These are phyloP conservation scores for Agapornis roseicollis DNA, from an alignment of 2,113 vertebrate species.

Conservation along the genomic window DNA sequence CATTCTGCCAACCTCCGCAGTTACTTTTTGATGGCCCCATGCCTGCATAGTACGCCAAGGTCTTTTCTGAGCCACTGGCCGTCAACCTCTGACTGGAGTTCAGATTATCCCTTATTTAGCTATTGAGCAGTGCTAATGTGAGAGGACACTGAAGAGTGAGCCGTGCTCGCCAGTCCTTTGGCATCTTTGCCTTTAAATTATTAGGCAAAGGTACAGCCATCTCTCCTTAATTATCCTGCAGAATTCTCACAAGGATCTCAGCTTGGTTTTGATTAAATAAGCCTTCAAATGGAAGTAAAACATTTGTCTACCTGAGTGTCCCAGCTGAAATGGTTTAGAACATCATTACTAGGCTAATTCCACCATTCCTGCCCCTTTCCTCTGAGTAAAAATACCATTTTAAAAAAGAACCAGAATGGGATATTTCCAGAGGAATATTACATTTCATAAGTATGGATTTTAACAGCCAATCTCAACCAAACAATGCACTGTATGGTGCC, in stretches of 20 bases:
- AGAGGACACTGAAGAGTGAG: neutral
- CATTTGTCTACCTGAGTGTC: neutral
- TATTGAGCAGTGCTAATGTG: neutral
- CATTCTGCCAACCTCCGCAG: neutral
- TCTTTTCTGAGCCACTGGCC: neutral
- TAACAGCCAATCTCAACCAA: conserved; percentile 42
- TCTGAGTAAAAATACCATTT: conserved; percentile 1
- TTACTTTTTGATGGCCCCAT: neutral
- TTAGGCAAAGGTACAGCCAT: neutral
- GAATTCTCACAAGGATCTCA: neutral
- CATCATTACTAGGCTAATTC: neutral
- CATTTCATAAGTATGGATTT: conserved; percentile 40
- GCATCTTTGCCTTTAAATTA: neutral
- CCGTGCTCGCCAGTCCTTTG: neutral
- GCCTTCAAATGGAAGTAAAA: neutral
- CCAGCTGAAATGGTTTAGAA: conserved; percentile 31
- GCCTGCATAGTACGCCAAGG: neutral
- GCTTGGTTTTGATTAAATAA: neutral
- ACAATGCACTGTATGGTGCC: neutral
- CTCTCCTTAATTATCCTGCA: neutral
- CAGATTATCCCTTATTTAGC: neutral
- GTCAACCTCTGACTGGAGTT: neutral
- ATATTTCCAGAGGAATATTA: conserved; percentile 52
- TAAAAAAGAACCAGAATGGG: neutral
- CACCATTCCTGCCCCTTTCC: neutral